Base-by-base conservation (phyloP, 2,888 invertebrate species). In the Cryptosula pallasiana region DNA sequence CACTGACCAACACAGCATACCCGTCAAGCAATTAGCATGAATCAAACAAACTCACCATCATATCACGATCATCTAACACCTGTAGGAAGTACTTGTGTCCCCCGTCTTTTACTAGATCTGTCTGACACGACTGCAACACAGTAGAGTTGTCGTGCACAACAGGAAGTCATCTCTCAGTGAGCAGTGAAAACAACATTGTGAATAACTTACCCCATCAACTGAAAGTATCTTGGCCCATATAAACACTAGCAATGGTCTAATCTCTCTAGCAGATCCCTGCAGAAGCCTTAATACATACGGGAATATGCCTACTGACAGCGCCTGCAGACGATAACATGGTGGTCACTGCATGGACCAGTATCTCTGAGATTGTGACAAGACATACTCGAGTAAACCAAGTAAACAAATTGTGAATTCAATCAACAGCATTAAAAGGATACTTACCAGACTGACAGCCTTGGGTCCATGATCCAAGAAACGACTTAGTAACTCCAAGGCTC, bases 181-280 rank as follows among this genome's bases (percentile, higher is more conserved):
- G n/a, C n/a, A n/a, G n/a, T n/a, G n/a, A n/a, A n/a, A n/a, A n/a
- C n/a, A n/a, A n/a, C n/a, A n/a, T 45, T 45, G 9, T 5, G 45
- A 71, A 63, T 73, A 63, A 88, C 90, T 89, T 81, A 93, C 94
- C 83, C 91, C 91, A 84, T 99, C 98, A 2, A 97, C 95, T 35
- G 97, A 95, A 73, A 99, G 87, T 79, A 99, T 96, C 87, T 97
- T 96, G 25, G 99, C 96, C 99, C 99, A 99, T 78, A 99, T 97
- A 85, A 96, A 97, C 63, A 98, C 95, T 78, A 99, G 89, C 74
- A 95, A 89, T 5, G 95, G 93, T 73, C 96, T 88, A 77, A 99
- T 87, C 84, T 99, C 98, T 78, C 90, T 89, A 1, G 95, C 95
- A 75, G 92, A 92, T 78, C 95, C 95, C 87, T 99, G 98, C 78